These are phyloP conservation scores for Drosophila orena DNA, from an alignment of 1,140 invertebrate species.

Conservation along the genomic window DNA sequence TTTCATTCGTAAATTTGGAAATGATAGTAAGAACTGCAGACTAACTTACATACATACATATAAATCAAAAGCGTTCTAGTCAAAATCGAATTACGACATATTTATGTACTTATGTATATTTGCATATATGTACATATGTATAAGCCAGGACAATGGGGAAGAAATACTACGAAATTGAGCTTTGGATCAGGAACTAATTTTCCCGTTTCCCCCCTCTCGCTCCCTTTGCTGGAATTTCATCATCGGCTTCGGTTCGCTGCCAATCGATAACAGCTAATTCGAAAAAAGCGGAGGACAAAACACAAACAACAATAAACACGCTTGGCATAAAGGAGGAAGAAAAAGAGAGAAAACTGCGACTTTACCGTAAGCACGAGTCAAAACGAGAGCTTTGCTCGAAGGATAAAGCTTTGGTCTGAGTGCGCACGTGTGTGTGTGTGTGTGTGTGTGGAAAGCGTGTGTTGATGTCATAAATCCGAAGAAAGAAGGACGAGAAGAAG, in stretches of 20 bases:
- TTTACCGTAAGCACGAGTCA: slow-evolving; percentile 5
- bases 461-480: slow-evolving; percentile 74
- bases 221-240: not conserved
- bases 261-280: slow-evolving; percentile 71
- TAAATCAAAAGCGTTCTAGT: too few relatives aligned
- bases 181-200: slow-evolving; percentile 13
- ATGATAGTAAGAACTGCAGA: too few relatives aligned
- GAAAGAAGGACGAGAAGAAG: slow-evolving; percentile 9
- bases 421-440: not conserved
- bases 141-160: too few relatives aligned
- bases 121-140: too few relatives aligned
- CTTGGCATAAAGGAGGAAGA: not conserved
- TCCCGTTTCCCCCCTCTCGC: not conserved
- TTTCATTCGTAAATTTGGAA: too few relatives aligned
- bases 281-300: slow-evolving; percentile 16
- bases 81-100: too few relatives aligned
- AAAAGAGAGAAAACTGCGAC: slow-evolving; percentile 10
- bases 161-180: not conserved
- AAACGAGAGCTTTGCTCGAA: slow-evolving; percentile 52
- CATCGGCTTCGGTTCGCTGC: slow-evolving; percentile 10
- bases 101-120: too few relatives aligned
- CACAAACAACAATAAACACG: slow-evolving; percentile 8
- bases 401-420: slow-evolving; percentile 56
- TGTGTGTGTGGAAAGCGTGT: slow-evolving; percentile 53
- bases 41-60: too few relatives aligned